phyloP scores from a whole-genome alignment of 2,797 vertebrate genomes.

The Psittacula derbiana region DNA sequence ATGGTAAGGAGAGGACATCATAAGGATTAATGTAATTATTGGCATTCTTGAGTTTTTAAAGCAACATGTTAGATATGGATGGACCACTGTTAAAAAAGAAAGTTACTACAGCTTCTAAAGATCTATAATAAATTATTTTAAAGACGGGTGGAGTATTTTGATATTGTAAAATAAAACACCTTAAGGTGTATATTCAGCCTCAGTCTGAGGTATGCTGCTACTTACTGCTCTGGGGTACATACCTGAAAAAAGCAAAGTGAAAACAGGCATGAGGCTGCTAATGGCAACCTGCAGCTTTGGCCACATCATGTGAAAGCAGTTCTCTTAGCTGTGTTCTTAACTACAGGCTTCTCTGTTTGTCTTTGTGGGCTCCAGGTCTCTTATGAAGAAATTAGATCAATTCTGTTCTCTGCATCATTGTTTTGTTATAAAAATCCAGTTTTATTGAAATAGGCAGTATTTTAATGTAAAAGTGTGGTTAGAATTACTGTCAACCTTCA shows the following conservation, averaged over 20 bases:
- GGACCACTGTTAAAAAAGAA: neutral
- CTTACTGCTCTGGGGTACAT: neutral
- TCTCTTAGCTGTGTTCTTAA: neutral
- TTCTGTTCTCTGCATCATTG: neutral
- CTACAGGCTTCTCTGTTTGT: neutral
- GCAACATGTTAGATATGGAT: neutral
- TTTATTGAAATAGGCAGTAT: slow-evolving; percentile 1
- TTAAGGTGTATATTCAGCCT: neutral
- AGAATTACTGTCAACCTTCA: neutral
- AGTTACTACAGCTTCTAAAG: neutral
- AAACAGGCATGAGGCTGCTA: neutral
- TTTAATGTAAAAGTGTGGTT: neutral
- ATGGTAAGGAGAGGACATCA: neutral
- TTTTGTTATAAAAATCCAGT: neutral
- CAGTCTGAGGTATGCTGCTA: neutral
- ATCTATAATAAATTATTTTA: slow-evolving; percentile 35
- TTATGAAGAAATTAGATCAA: neutral
- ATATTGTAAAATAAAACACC: neutral
- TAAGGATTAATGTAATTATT: neutral
- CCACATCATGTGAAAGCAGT: accelerated
- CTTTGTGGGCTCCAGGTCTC: neutral
- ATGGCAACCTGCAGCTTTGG: neutral
- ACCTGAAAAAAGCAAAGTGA: neutral
- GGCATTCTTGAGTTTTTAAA: neutral
- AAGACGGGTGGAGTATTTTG: slow-evolving; percentile 1